Evolutionary conservation across 2,888 invertebrate species (phyloP), one percentile per base, ranked within the genome.

Genomic region (Tanypteryx hageni): DNA sequence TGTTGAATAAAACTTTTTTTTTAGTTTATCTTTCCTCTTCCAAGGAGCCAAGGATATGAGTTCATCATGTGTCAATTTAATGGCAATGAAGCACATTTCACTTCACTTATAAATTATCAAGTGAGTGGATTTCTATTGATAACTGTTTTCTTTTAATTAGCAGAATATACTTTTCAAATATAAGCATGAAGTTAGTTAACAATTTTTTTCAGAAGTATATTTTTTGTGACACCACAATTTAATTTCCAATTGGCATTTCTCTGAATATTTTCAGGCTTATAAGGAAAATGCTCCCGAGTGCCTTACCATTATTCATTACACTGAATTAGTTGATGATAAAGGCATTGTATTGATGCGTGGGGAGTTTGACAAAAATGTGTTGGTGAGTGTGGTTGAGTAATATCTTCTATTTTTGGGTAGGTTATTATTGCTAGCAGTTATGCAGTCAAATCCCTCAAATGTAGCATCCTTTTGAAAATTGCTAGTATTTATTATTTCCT

Each of bases 271-370:
- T 56, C 94, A 97, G 96, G 96, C 97, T 0, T 98, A 98, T 94
- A 97, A 97, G 94, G 98, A 98, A 95, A 98, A 98, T 95, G 98
- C 98, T 0, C 98, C 98, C 0, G 98, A 98, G 95, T 98, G 98
- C 94, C 95, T 98, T 57, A 97, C 97, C 2, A 95, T 98, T 94
- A 96, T 96, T 2, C 97, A 98, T 95, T 98, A 97, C 94, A 96
- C 97, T 0, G 98, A 98, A 94, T 95, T 98, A 4, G 95, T 95
- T 93, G 95, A 96, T 11, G 96, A 96, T 83, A 98, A 98, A 94
- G 97, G 96, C 8, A 95, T 98, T 82, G 96, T 98, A 16, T 95
- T 98, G 68, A 98, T 98, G 98, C 96, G 97, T 81, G 98, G 98
- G 22, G 98, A 98, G 95, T 98, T 97, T 94, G 98, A 98, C 94